Evolutionary conservation across 2,888 invertebrate genomes (phyloP), one percentile per base, ranked within the genome.

Genomic region (Agrotis exclamationis): DNA sequence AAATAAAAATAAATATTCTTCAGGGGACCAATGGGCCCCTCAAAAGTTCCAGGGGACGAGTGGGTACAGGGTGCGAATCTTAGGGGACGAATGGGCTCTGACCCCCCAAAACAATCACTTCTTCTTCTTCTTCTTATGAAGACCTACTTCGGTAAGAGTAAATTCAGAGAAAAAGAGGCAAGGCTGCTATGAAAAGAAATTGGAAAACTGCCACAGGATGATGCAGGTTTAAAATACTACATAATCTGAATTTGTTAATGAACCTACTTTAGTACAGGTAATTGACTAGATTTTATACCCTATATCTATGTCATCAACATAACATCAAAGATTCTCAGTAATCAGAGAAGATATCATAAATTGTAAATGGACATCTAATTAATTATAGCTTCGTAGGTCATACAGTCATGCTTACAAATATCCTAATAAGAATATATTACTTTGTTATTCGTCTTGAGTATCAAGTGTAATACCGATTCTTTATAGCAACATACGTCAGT

Each of bases 321-420:
- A 56, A 3, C 7, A 16, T 6, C 44, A 4, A 63, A 9, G 33
- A 45, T 47, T 13, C 22, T 45, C 16, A 18, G 48, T 45, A 57
- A 14, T 57, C 33, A 44, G 9, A n/a, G 28, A 13, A 45, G 18
- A 20, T 73, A 39, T 18, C 14, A 14, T 48, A 56, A 24, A 56
- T 64, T 28, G 45, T 14, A 28, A 48, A 47, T 44, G 2, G 33
- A 44, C 56, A 57, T 64, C 50, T 44, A 33, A 56, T 57, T 33
- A 72, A 50, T 16, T 33, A 13, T 45, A 64, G 22, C 28, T 11
- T 57, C 20, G 20, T 72, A n/a, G n/a, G 16, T 50, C n/a, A n/a
- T 53, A 11, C 18, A 51, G 24, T 24, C 4, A 47, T 73, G 65
- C 13, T 24, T 58, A 74, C 24, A 58, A 64, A 65, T 74, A 6